These are phyloP conservation scores for Zaprionus tsacasi DNA, from an alignment of 1,140 invertebrate species.

Conservation along the genomic window DNA sequence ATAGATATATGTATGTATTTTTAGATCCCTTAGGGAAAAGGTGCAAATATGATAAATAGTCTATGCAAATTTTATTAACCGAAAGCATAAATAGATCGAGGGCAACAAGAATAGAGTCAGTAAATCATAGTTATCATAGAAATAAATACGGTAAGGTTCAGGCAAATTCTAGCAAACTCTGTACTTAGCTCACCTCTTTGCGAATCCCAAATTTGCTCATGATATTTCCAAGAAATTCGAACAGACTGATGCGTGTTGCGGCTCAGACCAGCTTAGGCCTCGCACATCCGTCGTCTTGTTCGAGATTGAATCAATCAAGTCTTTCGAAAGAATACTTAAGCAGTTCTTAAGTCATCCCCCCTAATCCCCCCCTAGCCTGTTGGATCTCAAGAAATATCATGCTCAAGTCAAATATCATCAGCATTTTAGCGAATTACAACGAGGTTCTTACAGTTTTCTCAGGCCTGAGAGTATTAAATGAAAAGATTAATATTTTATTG, in stretches of 20 bases:
- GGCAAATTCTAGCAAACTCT: no score
- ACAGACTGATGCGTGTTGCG: background rate
- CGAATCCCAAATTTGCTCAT: background rate
- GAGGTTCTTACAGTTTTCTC: background rate
- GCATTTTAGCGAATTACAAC: background rate
- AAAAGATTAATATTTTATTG: conserved; percentile 27
- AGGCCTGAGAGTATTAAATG: conserved; percentile 13
- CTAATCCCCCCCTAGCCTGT: background rate
- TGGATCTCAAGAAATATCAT: background rate
- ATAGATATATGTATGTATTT: background rate
- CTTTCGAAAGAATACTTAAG: background rate
- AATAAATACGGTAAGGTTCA: background rate
- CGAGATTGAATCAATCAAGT: background rate
- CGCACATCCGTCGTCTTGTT: background rate
- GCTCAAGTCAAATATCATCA: background rate
- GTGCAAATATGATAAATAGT: conserved; percentile 29
- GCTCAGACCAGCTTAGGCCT: background rate
- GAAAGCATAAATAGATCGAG: background rate
- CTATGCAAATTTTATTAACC: conserved; percentile 10
- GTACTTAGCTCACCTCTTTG: no score
- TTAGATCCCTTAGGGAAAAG: background rate
- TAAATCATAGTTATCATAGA: background rate
- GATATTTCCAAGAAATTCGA: background rate
- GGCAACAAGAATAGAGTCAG: background rate
- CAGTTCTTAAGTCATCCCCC: background rate